These are phyloP conservation scores for Gymnorhina tibicen DNA, from an alignment of 2,113 vertebrate species.

Conservation along the genomic window DNA sequence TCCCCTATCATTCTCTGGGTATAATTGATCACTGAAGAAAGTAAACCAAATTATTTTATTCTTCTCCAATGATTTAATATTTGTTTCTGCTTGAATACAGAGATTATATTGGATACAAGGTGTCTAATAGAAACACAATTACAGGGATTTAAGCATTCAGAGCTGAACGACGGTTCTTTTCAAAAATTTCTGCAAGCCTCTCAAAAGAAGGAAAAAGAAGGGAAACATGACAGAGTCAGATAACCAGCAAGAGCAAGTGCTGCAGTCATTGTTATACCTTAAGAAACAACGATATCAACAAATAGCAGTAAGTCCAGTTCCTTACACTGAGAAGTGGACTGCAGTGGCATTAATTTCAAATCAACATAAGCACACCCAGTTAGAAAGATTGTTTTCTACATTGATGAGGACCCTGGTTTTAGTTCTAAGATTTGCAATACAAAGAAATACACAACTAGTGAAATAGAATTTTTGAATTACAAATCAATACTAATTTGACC, in stretches of 20 bases:
- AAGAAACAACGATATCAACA: not conserved
- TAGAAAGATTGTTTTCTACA: not conserved
- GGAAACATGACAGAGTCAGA: not conserved
- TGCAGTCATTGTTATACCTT: not conserved
- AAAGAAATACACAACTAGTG: not conserved
- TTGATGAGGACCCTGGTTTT: not conserved
- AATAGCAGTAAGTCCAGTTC: not conserved
- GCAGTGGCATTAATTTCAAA: not conserved
- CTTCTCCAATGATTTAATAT: not conserved
- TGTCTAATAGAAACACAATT: not conserved
- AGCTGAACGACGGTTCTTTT: not conserved
- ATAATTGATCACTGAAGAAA: not conserved
- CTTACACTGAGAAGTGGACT: not conserved
- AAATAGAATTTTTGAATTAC: not conserved
- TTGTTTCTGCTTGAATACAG: not conserved
- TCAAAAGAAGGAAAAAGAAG: not conserved
- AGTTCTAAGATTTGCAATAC: not conserved
- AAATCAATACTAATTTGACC: not conserved
- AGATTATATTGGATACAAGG: not conserved
- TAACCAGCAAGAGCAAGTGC: not conserved
- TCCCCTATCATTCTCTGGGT: not conserved
- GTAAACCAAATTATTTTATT: not conserved
- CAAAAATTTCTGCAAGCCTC: not conserved
- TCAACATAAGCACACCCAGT: not conserved
- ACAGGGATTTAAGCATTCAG: not conserved